phyloP scores from a whole-genome alignment of 2,113 vertebrate species.

The Suncus etruscus region DNA sequence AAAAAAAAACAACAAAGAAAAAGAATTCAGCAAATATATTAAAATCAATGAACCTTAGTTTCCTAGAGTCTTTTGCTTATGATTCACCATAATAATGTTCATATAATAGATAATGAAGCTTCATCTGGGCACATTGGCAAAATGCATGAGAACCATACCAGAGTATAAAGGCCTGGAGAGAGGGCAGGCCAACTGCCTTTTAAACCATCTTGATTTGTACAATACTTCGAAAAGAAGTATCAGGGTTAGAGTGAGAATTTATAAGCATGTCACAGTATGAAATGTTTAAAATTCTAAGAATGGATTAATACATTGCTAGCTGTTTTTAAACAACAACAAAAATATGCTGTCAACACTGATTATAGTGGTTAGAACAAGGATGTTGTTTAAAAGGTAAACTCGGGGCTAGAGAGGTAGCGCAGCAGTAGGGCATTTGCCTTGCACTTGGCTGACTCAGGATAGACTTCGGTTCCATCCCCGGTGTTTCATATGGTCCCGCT shows the following conservation, averaged over 20 bases:
- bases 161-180: background rate
- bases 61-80: background rate
- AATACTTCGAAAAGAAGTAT: background rate
- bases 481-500: too few relatives aligned
- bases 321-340: background rate
- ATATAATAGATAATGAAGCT: background rate
- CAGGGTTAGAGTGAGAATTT: background rate
- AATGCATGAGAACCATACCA: background rate
- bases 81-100: too few relatives aligned
- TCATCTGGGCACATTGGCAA: background rate
- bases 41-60: background rate
- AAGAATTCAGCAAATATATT: background rate
- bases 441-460: too few relatives aligned
- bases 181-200: background rate
- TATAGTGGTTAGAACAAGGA: too few relatives aligned
- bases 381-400: too few relatives aligned
- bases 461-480: too few relatives aligned
- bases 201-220: background rate
- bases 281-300: background rate
- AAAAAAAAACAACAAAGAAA: too few relatives aligned
- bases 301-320: background rate
- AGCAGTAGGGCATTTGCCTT: too few relatives aligned
- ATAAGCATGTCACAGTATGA: background rate
- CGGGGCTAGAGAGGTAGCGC: too few relatives aligned
- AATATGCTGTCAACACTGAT: fast-evolving